Conservation (phyloP, 2,888 invertebrate genomes). For the Gortyna flavago region DNA sequence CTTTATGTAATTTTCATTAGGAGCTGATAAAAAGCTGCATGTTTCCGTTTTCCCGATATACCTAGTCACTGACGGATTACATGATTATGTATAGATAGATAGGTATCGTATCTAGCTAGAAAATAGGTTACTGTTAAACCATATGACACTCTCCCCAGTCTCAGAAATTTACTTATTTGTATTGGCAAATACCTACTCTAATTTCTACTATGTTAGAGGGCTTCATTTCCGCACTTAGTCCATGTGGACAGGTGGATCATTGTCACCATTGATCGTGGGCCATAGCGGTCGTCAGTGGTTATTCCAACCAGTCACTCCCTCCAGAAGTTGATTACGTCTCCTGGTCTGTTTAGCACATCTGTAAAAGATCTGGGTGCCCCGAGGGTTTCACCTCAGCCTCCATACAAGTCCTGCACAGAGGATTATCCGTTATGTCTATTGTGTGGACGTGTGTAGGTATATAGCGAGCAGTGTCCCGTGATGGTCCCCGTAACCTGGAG, state of each 20-base stretch:
- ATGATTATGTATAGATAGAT: background rate
- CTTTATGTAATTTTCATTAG: conserved; percentile 36
- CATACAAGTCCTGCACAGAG: background rate
- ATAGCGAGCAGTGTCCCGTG: background rate
- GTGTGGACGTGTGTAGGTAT: background rate
- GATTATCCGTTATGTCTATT: background rate
- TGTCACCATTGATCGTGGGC: background rate
- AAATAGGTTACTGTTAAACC: conserved; percentile 34
- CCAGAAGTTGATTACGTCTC: background rate
- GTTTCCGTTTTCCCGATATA: conserved; percentile 32
- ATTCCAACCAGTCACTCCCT: background rate
- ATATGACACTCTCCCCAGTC: background rate
- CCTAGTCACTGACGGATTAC: background rate
- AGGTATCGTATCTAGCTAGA: background rate
- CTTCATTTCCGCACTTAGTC: background rate
- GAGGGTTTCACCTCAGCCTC: background rate
- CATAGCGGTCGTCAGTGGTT: too few relatives aligned
- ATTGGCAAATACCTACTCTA: background rate
- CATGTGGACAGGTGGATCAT: background rate
- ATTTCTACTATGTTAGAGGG: background rate
- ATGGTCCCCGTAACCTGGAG: background rate
- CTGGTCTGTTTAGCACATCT: background rate
- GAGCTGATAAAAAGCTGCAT: conserved; percentile 23
- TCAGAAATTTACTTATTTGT: background rate
- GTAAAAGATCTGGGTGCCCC: background rate